A percentile compares a stretch with the other conserved stretches of the same genome.
Conservation (phyloP, 2,888 invertebrate species). For the Scaptomyza cyrtandrae region DNA sequence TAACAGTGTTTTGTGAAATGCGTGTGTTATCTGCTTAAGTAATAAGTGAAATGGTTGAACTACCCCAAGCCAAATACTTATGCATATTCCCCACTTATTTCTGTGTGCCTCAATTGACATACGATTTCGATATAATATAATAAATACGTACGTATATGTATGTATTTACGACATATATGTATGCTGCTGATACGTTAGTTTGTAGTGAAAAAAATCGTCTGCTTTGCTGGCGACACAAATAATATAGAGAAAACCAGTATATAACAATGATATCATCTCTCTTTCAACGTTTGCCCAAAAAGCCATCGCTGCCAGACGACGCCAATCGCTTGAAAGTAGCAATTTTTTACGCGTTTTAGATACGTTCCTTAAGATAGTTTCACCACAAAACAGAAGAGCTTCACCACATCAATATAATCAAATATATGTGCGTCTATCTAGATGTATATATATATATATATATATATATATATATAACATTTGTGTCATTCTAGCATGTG, state of each 20-base stretch:
- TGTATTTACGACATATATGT: neutral
- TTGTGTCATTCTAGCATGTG: conserved; percentile 6
- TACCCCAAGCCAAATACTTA: conserved; percentile 11
- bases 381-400: conserved; percentile 12
- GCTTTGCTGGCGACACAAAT: conserved; percentile 24
- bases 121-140: conserved; percentile 41
- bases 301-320: conserved; percentile 20
- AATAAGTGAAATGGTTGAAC: conserved; percentile 28
- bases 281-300: conserved; percentile 21
- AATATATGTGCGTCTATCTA: neutral
- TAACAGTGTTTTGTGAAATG: conserved; percentile 6
- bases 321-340: conserved; percentile 27
- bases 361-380: conserved; percentile 16
- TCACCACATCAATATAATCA: conserved; percentile 6
- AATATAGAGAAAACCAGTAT: conserved; percentile 49
- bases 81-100: conserved; percentile 9
- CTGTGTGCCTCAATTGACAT: conserved; percentile 35
- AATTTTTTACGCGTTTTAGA: conserved; percentile 18
- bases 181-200: neutral
- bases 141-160: conserved; percentile 4
- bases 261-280: conserved; percentile 63
- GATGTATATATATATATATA: neutral
- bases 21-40: conserved; percentile 39
- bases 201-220: conserved; percentile 16
- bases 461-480: neutral